A percentile compares a stretch with the other conserved stretches of the same genome.
Conservation (phyloP, 2,113 vertebrate genomes). For the Sminthopsis crassicaudata region DNA sequence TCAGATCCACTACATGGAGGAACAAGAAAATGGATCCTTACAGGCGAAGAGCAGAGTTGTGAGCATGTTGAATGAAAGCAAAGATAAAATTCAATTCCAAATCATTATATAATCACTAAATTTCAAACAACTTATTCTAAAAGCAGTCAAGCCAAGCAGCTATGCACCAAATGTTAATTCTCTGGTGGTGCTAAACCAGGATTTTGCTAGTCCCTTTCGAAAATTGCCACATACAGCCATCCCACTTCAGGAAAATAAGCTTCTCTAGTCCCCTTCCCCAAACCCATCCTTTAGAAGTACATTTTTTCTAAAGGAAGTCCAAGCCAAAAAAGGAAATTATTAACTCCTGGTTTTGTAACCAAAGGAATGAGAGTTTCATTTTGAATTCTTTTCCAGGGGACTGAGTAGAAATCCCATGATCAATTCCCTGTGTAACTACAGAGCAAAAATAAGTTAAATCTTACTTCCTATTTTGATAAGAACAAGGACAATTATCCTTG, state of each 20-base stretch:
- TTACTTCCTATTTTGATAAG: not conserved
- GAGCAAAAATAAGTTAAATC: not conserved
- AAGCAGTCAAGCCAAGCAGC: conserved; percentile 76
- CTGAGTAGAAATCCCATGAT: not conserved
- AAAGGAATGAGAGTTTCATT: not conserved
- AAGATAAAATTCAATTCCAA: conserved; percentile 1
- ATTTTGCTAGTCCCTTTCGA: not conserved
- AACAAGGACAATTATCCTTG: not conserved
- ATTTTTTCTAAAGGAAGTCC: not conserved
- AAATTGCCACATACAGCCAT: not conserved
- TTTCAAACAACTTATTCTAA: conserved; percentile 51
- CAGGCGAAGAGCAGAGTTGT: not conserved
- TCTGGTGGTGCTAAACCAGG: conserved; percentile 6
- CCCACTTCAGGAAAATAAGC: not conserved
- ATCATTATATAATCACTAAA: not conserved
- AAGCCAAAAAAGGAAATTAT: not conserved
- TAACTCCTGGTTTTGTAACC: not conserved
- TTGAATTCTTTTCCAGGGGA: not conserved
- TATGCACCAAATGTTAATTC: conserved; percentile 76
- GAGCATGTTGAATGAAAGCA: conserved; percentile 57
- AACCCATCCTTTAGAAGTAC: not conserved
- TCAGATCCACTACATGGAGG: not conserved
- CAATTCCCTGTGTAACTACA: not conserved
- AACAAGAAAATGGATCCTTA: not conserved
- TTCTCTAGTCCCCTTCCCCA: not conserved